Evolutionary conservation across 2,797 vertebrate genomes (phyloP).

Genomic region (Sarcophilus harrisii): DNA sequence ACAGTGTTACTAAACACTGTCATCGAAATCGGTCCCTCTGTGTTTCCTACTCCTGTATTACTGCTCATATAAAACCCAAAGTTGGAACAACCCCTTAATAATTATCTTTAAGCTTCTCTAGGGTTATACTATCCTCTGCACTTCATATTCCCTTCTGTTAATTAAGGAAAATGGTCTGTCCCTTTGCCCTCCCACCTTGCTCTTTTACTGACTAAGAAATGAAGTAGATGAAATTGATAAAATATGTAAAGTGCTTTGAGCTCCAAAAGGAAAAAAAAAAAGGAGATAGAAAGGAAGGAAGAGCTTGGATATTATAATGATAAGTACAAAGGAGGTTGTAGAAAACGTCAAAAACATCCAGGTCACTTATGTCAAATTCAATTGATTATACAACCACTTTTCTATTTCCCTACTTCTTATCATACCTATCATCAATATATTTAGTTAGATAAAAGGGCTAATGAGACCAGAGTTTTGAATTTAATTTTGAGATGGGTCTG

Average conservation of each 20-base stretch:
- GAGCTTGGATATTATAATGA: background rate
- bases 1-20: conserved; percentile 28
- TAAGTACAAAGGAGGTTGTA: background rate
- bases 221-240: background rate
- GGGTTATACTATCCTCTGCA: background rate
- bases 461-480: background rate
- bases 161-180: background rate
- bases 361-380: background rate
- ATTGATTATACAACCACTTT: background rate
- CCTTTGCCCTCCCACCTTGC: background rate
- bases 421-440: background rate
- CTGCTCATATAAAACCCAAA: background rate
- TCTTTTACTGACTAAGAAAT: background rate
- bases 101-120: background rate
- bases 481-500: background rate
- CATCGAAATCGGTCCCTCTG: background rate
- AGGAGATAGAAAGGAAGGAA: background rate
- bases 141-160: background rate
- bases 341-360: background rate
- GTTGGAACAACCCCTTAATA: background rate
- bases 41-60: background rate
- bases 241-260: background rate
- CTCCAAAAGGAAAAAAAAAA: background rate
- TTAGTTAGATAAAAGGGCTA: background rate
- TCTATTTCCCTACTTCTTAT: background rate